Evolutionary conservation across 1,140 invertebrate genomes (phyloP).

Genomic region (Samia ricini): DNA sequence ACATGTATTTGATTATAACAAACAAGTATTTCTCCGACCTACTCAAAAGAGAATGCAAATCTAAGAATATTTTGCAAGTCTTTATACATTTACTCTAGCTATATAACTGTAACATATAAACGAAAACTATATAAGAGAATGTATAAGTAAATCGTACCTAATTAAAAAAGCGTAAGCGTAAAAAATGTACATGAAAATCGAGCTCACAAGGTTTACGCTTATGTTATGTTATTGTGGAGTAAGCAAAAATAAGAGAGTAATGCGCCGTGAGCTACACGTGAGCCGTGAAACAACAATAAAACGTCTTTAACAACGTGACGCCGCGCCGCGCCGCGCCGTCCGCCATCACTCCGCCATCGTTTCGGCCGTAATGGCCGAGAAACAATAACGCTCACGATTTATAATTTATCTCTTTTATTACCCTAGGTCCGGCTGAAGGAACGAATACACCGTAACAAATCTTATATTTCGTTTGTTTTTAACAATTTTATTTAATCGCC

Average conservation of each 20-base stretch:
- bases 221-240: conserved; percentile 15
- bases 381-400: conserved; percentile 60
- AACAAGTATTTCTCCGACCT: no score
- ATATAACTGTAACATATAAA: no score
- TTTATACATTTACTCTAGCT: no score
- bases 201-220: conserved; percentile 9
- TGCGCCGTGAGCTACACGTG: conserved; percentile 43
- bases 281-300: conserved; percentile 65
- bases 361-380: conserved; percentile 47
- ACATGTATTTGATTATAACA: no score
- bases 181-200: conserved; percentile 3
- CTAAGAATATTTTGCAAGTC: no score
- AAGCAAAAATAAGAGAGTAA: conserved; percentile 40
- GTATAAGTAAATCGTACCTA: no score
- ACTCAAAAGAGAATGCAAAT: no score
- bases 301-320: conserved; percentile 60
- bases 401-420: conserved; percentile 67
- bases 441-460: conserved; percentile 2
- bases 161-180: neutral
- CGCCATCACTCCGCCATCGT: conserved; percentile 21
- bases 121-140: no score
- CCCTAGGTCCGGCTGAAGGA: conserved; percentile 39
- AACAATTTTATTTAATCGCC: no score
- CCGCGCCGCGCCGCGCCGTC: conserved; percentile 26
- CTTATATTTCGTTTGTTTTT: neutral